Base-by-base conservation (phyloP, 2,113 vertebrate genomes). In the Centropristis striata region DNA sequence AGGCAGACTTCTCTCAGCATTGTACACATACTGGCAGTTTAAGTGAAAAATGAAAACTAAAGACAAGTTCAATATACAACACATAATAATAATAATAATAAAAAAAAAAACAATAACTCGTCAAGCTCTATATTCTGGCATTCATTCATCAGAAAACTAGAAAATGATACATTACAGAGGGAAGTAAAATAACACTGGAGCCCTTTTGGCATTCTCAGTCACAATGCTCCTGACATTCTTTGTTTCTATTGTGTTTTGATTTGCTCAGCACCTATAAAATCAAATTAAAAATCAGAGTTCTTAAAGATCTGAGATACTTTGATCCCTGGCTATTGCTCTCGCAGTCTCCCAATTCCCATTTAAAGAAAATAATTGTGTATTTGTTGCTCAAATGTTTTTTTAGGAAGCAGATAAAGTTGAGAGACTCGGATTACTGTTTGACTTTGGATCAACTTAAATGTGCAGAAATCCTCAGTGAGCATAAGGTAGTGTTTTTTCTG, bases 21-120 rank as follows among this genome's bases (percentile, higher is more conserved):
- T 42, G 57, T 88, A 91, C 83, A 87, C 88, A 88, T 88, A 90
- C 87, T 91, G 90, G 89, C 90, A 90, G 85, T 89, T 85, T 88
- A 85, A 84, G 84, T 86, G 78, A 71, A 90, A 90, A 89, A 88
- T 84, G 80, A 75, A 85, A 79, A 92, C 32, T 71, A 44, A 86
- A 75, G 71, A 80, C 28, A 66, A 82, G 50, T 76, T 89, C 80
- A 91, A 92, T 78, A 88, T 86, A 94, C 87, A 92, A 90, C 88
- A 88, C 72, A 32, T 32, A 32, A 32, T 32, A 4, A 88, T 46
- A 41, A 84, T 76, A 28, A 75, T 84, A 92, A 90, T 83, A 65
- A 85, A 83, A 53, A 81, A 58, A 5, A 55, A 81, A 80, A 87
- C 50, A 86, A 81, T 27, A 67, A 80, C 67, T 81, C 23, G 23